Conservation (phyloP, 2,888 invertebrate genomes). For the Neoitamus cyanurus region DNA sequence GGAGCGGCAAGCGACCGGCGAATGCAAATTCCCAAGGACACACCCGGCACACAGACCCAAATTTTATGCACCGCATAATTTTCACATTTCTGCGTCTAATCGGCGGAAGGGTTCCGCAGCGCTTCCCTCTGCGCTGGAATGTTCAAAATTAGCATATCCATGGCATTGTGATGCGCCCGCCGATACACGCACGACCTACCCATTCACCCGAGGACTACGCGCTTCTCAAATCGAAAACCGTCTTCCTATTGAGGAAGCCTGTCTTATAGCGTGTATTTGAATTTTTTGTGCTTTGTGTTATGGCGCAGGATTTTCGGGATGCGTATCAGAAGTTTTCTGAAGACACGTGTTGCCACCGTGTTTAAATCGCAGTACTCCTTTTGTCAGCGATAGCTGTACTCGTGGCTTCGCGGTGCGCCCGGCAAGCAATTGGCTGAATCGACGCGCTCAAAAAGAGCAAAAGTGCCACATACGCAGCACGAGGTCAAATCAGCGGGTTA, state of each 20-base stretch:
- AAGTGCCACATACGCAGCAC: conserved; percentile 14
- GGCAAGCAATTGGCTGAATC: not conserved
- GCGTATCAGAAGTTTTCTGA: not conserved
- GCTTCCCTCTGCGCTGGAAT: conserved; percentile 38
- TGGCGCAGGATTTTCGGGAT: not conserved
- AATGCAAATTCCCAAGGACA: conserved; percentile 40
- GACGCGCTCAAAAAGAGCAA: conserved; percentile 42
- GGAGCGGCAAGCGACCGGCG: not conserved
- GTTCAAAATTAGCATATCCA: conserved; percentile 50
- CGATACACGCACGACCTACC: not conserved
- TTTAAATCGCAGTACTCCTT: not conserved
- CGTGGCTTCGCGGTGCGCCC: not conserved
- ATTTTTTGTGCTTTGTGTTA: not conserved
- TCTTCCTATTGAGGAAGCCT: conserved; percentile 16
- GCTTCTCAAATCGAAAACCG: not conserved
- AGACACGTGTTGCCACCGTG: not conserved
- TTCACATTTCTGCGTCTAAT: conserved; percentile 31
- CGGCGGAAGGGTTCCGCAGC: conserved; percentile 23
- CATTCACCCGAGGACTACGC: not conserved
- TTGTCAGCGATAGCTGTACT: not conserved
- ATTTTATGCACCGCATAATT: conserved; percentile 38
- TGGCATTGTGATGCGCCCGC: conserved; percentile 13
- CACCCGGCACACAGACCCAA: conserved; percentile 27
- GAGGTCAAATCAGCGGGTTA: conserved; percentile 23
- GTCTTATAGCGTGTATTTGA: conserved; percentile 38